Evolutionary conservation across 2,797 vertebrate species (phyloP).

Genomic region (Sarcophilus harrisii): DNA sequence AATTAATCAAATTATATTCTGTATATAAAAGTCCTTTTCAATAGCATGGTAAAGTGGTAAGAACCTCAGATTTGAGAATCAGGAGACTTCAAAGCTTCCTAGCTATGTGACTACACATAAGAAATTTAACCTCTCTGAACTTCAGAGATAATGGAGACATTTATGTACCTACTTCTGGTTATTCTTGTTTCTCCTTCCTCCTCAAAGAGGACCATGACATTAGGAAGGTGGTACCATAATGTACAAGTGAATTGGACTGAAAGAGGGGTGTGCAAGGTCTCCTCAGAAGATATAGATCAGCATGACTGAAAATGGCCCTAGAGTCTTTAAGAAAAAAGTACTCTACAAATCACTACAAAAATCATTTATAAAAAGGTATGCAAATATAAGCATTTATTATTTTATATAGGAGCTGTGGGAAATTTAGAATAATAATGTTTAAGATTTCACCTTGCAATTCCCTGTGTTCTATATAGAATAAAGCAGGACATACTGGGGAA

Average conservation of each 20-base stretch:
- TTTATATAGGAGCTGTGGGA: not conserved
- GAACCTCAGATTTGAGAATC: not conserved
- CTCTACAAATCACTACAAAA: not conserved
- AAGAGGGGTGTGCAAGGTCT: too few species aligned
- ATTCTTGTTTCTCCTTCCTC: too few species aligned
- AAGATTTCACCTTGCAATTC: not conserved
- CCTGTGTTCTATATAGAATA: not conserved
- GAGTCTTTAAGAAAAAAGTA: not conserved
- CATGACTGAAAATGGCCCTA: too few species aligned
- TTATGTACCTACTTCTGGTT: too few species aligned
- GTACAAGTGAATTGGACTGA: too few species aligned
- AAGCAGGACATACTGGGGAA: not conserved
- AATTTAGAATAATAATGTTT: not conserved
- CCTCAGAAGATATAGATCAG: too few species aligned
- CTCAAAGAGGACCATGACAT: too few species aligned
- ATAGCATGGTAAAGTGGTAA: not conserved
- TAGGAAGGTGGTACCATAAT: too few species aligned
- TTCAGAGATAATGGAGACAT: not conserved
- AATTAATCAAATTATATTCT: not conserved
- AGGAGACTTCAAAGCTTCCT: not conserved
- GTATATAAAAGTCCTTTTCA: not conserved
- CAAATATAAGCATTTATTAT: not conserved
- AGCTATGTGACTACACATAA: not conserved
- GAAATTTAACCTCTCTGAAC: not conserved
- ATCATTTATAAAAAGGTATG: not conserved